Evolutionary conservation across 2,113 vertebrate species (phyloP).

Genomic region (Archilochus colubris): DNA sequence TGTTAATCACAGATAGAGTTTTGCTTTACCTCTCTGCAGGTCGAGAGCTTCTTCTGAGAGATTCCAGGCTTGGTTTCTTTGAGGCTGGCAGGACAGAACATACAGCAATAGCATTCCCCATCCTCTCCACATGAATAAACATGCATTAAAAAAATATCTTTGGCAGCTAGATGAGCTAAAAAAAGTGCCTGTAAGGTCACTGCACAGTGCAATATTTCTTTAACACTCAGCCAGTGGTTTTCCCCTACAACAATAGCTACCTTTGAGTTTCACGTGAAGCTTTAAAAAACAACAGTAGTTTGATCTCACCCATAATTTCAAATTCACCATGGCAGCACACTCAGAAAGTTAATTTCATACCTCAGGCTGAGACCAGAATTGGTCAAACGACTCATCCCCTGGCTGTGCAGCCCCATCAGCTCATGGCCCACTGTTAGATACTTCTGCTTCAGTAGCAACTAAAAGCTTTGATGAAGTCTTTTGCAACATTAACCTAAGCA

Average conservation of each 20-base stretch:
- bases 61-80: neutral
- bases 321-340: neutral
- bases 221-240: neutral
- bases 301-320: neutral
- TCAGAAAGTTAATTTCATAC: neutral
- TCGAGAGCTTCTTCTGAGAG: neutral
- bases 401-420: neutral
- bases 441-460: neutral
- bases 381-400: neutral
- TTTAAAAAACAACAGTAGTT: neutral
- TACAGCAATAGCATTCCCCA: neutral
- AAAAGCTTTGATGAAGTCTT: conserved; percentile 1
- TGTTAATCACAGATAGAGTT: neutral
- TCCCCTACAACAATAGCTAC: neutral
- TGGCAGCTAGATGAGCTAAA: neutral
- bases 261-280: neutral
- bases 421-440: neutral
- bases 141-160: neutral
- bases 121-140: neutral
- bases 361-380: neutral
- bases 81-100: neutral
- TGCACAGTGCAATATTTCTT: neutral
- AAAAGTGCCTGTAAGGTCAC: neutral
- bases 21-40: neutral
- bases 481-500: conserved; percentile 32